Conservation (phyloP, 2,888 invertebrate genomes). For the Drosophila kokeensis region DNA sequence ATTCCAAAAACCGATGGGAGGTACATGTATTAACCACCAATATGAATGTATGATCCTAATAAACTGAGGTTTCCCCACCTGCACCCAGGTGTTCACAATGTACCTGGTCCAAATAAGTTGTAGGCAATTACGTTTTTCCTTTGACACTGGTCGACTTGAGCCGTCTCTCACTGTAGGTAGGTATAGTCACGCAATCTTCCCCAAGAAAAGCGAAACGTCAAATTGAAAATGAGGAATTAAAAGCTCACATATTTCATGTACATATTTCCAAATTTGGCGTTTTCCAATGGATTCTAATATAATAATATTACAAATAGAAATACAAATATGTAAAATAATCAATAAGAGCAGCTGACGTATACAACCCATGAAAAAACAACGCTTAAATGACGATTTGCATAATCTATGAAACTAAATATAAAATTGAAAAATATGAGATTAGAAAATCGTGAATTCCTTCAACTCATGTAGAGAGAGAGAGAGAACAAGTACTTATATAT, state of each 20-base stretch:
- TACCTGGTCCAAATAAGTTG: too few species aligned
- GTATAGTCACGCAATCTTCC: not conserved
- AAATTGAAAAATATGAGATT: not conserved
- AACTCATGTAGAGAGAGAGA: not conserved
- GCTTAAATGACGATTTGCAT: slow-evolving; percentile 11
- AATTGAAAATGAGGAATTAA: not conserved
- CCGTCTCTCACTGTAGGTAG: too few species aligned
- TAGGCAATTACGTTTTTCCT: too few species aligned
- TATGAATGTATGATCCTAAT: too few species aligned
- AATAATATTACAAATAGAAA: not conserved
- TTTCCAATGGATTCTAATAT: not conserved
- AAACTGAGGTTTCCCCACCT: too few species aligned
- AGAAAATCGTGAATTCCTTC: not conserved
- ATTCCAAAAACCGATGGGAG: too few species aligned
- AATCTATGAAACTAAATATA: slow-evolving; percentile 9
- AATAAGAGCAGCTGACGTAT: not conserved
- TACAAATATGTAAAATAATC: not conserved
- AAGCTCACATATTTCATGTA: not conserved
- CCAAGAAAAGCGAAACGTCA: not conserved
- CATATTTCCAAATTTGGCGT: not conserved
- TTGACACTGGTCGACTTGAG: too few species aligned
- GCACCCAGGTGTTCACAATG: too few species aligned
- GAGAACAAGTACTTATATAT: not conserved
- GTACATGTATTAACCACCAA: too few species aligned
- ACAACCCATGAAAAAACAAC: not conserved